Conservation (phyloP, 2,797 vertebrate genomes). For the Falco columbarius region DNA sequence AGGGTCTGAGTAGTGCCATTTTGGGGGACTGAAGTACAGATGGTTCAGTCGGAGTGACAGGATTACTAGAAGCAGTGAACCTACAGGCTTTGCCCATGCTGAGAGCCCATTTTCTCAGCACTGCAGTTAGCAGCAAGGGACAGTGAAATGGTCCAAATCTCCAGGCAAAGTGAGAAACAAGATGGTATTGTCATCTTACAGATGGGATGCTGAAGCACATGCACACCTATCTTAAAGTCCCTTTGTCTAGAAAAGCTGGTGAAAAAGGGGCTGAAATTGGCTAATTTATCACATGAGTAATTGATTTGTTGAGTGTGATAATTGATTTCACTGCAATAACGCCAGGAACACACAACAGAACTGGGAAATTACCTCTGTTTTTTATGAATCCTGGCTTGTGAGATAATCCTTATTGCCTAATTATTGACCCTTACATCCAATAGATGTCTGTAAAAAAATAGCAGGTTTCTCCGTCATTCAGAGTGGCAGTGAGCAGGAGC, state of each 20-base stretch:
- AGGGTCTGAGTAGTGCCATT: background rate
- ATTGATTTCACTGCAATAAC: background rate
- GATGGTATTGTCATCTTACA: background rate
- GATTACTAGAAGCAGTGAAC: background rate
- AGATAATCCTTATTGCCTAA: background rate
- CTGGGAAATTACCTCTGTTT: background rate
- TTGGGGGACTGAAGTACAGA: background rate
- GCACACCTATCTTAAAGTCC: background rate
- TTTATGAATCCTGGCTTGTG: background rate
- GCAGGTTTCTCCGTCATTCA: background rate
- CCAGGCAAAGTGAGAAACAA: background rate
- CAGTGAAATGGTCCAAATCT: background rate
- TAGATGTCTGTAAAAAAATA: background rate
- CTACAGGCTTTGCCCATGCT: background rate
- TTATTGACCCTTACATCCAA: background rate
- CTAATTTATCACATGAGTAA: background rate
- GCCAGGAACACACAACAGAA: background rate
- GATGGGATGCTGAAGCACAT: background rate
- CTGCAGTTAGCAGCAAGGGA: background rate
- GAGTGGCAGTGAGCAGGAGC: background rate
- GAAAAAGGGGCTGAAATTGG: background rate
- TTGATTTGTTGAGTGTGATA: background rate
- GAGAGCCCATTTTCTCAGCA: background rate
- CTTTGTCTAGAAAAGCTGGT: background rate
- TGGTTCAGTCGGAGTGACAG: background rate